A percentile compares a stretch with the other conserved stretches of the same genome.
Conservation (phyloP, 2,113 vertebrate species). For the Oryzias woworae region DNA sequence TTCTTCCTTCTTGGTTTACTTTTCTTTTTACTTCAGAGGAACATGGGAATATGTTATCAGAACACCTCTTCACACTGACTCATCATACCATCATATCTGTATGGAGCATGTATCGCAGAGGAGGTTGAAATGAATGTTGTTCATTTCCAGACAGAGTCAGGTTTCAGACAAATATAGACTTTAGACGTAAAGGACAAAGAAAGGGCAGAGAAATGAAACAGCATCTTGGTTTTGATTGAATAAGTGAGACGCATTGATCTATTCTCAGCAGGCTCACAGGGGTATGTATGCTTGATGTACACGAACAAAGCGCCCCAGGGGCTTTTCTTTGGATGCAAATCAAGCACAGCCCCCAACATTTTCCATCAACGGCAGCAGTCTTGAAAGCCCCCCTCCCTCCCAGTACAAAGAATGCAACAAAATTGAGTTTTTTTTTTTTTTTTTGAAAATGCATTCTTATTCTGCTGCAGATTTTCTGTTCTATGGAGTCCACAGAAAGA, state of each 20-base stretch:
- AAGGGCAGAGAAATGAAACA: conserved; percentile 13
- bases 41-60: too few species aligned
- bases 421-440: conserved; percentile 1
- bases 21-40: too few species aligned
- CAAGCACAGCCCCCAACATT: conserved; percentile 14
- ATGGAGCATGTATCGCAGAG: too few species aligned
- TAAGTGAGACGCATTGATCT: conserved; percentile 20
- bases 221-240: conserved; percentile 7
- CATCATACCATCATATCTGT: too few species aligned
- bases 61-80: too few species aligned
- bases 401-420: not conserved
- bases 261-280: conserved; percentile 24
- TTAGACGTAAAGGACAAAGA: not conserved
- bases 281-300: not conserved
- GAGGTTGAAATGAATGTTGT: not conserved
- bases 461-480: not conserved
- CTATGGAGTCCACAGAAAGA: too few species aligned
- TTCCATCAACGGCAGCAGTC: not conserved
- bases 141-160: not conserved
- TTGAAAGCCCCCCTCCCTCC: not conserved
- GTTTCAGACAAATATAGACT: conserved; percentile 9
- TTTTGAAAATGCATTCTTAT: not conserved
- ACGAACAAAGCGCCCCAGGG: conserved; percentile 3
- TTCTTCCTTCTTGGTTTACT: too few species aligned
- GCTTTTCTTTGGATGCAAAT: conserved; percentile 23